Conservation (phyloP, 2,113 vertebrate species). For the Carassius carassius region DNA sequence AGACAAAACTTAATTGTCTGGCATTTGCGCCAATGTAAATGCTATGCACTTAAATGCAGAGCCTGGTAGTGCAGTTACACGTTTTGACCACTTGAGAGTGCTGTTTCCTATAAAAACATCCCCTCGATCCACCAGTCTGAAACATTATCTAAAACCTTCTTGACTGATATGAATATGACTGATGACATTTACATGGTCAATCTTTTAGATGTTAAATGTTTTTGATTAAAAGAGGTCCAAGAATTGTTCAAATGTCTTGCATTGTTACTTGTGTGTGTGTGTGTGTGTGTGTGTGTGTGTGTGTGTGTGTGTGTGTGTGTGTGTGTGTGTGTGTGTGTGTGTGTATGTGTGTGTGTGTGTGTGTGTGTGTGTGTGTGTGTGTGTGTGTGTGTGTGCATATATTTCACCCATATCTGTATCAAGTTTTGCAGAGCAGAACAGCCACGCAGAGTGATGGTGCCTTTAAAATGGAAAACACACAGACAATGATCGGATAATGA, state of each 20-base stretch:
- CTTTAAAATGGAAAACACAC: slow-evolving; percentile 18
- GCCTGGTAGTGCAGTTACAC: not conserved
- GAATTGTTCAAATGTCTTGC: not conserved
- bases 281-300: no score
- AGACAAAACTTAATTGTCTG: not conserved
- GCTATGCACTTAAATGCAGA: not conserved
- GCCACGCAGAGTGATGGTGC: slow-evolving; percentile 1
- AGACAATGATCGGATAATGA: slow-evolving; percentile 25
- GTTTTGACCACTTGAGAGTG: slow-evolving; percentile 21
- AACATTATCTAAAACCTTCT: not conserved
- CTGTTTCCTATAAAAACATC: slow-evolving; percentile 13
- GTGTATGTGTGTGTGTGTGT: no score
- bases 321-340: no score
- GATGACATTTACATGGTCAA: not conserved
- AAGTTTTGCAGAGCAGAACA: not conserved
- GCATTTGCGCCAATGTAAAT: not conserved
- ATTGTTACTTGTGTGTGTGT: no score
- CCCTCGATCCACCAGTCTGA: not conserved
- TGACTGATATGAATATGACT: not conserved
- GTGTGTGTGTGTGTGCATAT: no score
- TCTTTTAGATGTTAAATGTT: not conserved
- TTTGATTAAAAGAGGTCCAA: not conserved
- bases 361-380: no score
- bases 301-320: no score
- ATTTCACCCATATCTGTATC: not conserved